Evolutionary conservation across 2,113 vertebrate species (phyloP).

Genomic region (Phainopepla nitens): DNA sequence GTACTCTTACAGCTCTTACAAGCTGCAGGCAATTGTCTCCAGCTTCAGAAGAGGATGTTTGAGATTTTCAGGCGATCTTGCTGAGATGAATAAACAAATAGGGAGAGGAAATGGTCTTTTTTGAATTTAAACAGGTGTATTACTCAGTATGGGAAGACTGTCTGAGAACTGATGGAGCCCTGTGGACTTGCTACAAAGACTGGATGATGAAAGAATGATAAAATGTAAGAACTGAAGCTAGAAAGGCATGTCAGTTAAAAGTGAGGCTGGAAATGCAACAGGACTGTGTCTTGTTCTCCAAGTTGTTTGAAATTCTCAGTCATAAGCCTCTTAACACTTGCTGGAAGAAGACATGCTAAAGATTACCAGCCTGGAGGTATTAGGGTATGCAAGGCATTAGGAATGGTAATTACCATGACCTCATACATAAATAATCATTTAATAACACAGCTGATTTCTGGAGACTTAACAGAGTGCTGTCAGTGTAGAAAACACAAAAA

Average conservation of each 20-base stretch:
- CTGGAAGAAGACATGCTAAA: slow-evolving; percentile 37
- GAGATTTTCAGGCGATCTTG: slow-evolving; percentile 53
- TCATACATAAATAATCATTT: slow-evolving; percentile 59
- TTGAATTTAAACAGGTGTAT: slow-evolving; percentile 45
- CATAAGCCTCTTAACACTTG: slow-evolving; percentile 52
- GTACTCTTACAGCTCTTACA: slow-evolving; percentile 1
- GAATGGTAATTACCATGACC: slow-evolving; percentile 48
- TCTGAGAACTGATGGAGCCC: slow-evolving; percentile 43
- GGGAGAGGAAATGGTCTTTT: slow-evolving; percentile 7
- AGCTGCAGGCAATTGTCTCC: not conserved
- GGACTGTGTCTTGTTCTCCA: slow-evolving; percentile 18
- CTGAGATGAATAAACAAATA: slow-evolving; percentile 51
- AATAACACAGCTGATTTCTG: slow-evolving; percentile 41
- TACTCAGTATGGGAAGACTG: slow-evolving; percentile 25
- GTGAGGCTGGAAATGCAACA: slow-evolving; percentile 46
- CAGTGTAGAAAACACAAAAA: not conserved
- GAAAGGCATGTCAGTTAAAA: slow-evolving; percentile 12
- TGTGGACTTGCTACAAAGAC: not conserved
- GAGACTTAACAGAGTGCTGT: not conserved
- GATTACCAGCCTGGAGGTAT: slow-evolving; percentile 55
- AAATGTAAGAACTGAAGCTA: slow-evolving; percentile 29
- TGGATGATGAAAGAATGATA: slow-evolving; percentile 27
- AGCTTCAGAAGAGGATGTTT: slow-evolving; percentile 4
- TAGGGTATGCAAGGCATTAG: slow-evolving; percentile 46
- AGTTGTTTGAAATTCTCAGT: slow-evolving; percentile 46